Conservation (phyloP, 92 coral and sea anemone genomes). For the Desmophyllum pertusum region DNA sequence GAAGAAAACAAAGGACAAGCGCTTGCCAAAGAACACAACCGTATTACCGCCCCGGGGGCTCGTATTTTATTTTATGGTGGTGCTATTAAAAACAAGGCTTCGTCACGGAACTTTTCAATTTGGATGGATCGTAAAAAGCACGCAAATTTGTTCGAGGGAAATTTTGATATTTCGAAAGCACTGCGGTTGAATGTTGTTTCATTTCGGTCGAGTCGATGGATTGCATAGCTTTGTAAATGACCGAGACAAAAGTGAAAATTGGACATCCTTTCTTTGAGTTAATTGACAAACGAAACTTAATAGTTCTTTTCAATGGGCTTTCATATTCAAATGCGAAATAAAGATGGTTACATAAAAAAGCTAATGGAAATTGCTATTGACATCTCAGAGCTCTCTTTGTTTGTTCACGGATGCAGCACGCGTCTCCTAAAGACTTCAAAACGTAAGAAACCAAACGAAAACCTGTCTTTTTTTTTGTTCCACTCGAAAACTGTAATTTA, state of each 20-base stretch:
- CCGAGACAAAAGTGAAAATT: slow-evolving; percentile 51
- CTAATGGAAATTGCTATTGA: slow-evolving; percentile 63
- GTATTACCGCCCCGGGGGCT: slow-evolving; percentile 37
- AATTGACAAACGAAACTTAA: slow-evolving; percentile 71
- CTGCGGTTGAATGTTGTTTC: not conserved
- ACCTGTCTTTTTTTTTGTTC: slow-evolving; percentile 29
- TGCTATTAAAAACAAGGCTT: not conserved
- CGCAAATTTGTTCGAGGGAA: slow-evolving; percentile 15
- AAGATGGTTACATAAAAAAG: slow-evolving; percentile 63
- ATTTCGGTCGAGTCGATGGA: slow-evolving; percentile 18
- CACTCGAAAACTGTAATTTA: slow-evolving; percentile 43
- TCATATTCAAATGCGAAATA: slow-evolving; percentile 69
- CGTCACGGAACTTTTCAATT: slow-evolving; percentile 35
- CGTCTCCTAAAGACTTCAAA: slow-evolving; percentile 28
- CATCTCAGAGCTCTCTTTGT: slow-evolving; percentile 40
- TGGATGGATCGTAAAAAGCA: not conserved
- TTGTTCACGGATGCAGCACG: slow-evolving; percentile 44
- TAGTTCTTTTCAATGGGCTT: slow-evolving; percentile 55
- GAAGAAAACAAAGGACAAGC: slow-evolving; percentile 35
- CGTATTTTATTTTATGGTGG: slow-evolving; percentile 15
- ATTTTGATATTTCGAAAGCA: not conserved
- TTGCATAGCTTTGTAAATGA: slow-evolving; percentile 56
- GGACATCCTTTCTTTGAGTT: slow-evolving; percentile 44
- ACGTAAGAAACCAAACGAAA: slow-evolving; percentile 15
- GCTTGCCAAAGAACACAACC: slow-evolving; percentile 49